These are phyloP conservation scores for Leucophora obtusa DNA, from an alignment of 2,888 invertebrate genomes.

Conservation along the genomic window DNA sequence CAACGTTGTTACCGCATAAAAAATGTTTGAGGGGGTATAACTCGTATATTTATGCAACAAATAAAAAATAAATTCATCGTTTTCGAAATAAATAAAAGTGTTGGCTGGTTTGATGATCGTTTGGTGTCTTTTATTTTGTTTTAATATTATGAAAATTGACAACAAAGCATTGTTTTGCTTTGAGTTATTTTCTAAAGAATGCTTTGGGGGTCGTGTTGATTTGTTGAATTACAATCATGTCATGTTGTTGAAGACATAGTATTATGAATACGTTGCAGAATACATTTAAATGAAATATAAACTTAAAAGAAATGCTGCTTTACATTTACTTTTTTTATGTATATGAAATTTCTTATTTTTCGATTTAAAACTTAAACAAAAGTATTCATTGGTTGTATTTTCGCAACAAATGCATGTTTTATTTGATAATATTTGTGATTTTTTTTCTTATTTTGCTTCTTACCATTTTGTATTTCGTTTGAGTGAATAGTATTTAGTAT, in stretches of 20 bases:
- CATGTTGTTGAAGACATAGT: conserved; percentile 6
- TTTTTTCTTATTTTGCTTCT: not conserved
- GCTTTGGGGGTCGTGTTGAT: conserved; percentile 36
- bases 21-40: conserved; percentile 15
- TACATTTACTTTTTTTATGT: conserved; percentile 1
- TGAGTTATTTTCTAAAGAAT: conserved; percentile 32
- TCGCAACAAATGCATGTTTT: conserved; percentile 25
- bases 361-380: not conserved
- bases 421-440: conserved; percentile 24
- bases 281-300: not conserved
- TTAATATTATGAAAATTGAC: conserved; percentile 23
- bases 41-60: not conserved
- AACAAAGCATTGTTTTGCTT: conserved; percentile 19
- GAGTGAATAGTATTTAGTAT: conserved; percentile 17
- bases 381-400: conserved; percentile 12
- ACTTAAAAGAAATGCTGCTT: conserved; percentile 6
- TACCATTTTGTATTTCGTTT: not conserved
- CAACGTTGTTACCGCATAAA: not conserved
- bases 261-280: not conserved
- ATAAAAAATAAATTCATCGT: not conserved
- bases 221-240: conserved; percentile 25
- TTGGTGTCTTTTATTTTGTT: conserved; percentile 6
- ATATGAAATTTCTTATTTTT: conserved; percentile 1
- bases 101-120: conserved; percentile 11
- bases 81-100: not conserved